phyloP scores from a whole-genome alignment of 2,797 vertebrate species.

The Uromys caudimaculatus region DNA sequence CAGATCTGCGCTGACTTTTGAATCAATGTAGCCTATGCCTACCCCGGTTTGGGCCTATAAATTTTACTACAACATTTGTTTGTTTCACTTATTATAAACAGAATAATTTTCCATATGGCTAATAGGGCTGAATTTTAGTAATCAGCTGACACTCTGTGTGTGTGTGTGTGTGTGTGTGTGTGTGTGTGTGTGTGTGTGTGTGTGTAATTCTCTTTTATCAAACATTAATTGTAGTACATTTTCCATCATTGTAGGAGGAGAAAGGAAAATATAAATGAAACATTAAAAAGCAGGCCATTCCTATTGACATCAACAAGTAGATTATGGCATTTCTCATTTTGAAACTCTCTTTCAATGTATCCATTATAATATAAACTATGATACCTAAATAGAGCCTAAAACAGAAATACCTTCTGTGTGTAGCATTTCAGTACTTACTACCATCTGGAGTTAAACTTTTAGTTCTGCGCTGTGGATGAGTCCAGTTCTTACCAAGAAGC shows the following conservation, averaged over 20 bases:
- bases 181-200: background rate
- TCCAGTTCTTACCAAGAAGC: conserved; percentile 3
- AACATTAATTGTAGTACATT: conserved; percentile 36
- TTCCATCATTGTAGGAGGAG: background rate
- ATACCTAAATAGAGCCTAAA: background rate
- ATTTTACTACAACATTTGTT: background rate
- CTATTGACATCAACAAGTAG: conserved; percentile 8
- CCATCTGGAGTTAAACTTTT: conserved; percentile 4
- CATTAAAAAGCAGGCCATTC: conserved; percentile 40
- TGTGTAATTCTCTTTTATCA: background rate
- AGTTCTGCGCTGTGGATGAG: background rate
- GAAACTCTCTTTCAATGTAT: background rate
- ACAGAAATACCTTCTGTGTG: background rate
- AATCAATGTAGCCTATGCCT: background rate
- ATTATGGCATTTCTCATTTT: conserved; percentile 26
- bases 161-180: background rate
- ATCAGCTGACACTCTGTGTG: background rate
- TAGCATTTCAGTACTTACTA: background rate
- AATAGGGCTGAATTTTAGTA: background rate
- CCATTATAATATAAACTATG: background rate
- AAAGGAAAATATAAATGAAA: conserved; percentile 40
- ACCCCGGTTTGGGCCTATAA: background rate
- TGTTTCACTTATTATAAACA: background rate
- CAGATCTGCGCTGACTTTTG: background rate
- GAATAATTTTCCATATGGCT: background rate